Base-by-base conservation (phyloP, 64 coral and sea anemone genomes). In the Anthopleura sola region DNA sequence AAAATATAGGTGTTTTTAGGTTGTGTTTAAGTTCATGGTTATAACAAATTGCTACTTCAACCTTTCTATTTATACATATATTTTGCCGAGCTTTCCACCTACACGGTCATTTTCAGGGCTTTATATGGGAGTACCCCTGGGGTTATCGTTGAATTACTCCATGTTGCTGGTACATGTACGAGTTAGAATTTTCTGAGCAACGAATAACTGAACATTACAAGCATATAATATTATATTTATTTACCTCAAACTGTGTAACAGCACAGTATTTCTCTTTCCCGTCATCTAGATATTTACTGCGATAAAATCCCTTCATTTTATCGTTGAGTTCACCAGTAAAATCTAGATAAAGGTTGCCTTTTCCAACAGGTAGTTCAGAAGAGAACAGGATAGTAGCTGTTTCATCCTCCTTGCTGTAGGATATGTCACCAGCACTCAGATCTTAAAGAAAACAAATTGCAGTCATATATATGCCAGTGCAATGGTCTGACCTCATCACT, bases 261-360 rank as follows among this genome's bases (percentile, higher is more conserved):
- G 97, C 97, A 94, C 97, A 99, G 53, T 99, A 85, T n/a, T 92
- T 94, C 71, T 95, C 97, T 18, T 92, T 54, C 8, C 93, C 97
- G 75, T 87, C 87, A 20, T 91, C 90, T 28, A 89, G 87, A 37
- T 99, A 99, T 89, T 95, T 99, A 86, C 93, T 92, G 75, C 93
- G 93, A 87, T 99, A 99, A 49, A 99, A 99, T 78, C 97, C 97
- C 92, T 99, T 99, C 97, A 99, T 99, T 55, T 94, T 99, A 51
- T 99, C 90, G 87, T 99, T 99, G 14, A 99, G 85, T 33, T 99
- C 97, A 14, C 97, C 97, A 37, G 86, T 95, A 32, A 92, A 99
- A 58, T 99, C 93, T 78, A 99, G 24, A 20, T 39, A 84, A 74
- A 99, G 38, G 71, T 87, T 84, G 26, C 90, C 87, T 80, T 87